These are phyloP conservation scores for Catostylus mosaicus DNA, from an alignment of 30 jellyfish, hydroid and myxozoan genomes.

Conservation along the genomic window DNA sequence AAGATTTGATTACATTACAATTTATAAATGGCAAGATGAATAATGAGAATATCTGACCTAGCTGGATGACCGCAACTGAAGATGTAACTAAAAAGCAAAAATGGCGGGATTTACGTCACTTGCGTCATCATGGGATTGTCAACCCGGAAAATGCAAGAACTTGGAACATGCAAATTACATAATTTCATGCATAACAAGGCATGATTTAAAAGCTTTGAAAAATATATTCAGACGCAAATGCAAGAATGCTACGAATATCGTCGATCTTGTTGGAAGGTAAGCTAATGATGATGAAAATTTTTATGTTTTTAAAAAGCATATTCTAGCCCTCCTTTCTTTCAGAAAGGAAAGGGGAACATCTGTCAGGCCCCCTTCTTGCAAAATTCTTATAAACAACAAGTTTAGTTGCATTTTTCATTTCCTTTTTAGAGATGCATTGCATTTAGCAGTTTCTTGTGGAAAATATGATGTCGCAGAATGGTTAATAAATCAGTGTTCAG, in stretches of 20 bases:
- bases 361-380: too few relatives aligned
- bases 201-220: slow-evolving; percentile 37
- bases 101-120: slow-evolving; percentile 42
- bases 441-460: slow-evolving; percentile 82
- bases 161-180: slow-evolving; percentile 65
- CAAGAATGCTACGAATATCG: slow-evolving; percentile 48
- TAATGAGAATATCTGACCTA: background rate
- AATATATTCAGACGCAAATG: slow-evolving; percentile 37
- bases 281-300: too few relatives aligned
- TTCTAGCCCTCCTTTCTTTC: too few relatives aligned
- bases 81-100: background rate
- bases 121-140: slow-evolving; percentile 52
- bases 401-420: background rate
- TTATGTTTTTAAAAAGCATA: too few relatives aligned
- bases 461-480: slow-evolving; percentile 67
- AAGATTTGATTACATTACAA: background rate
- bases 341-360: too few relatives aligned
- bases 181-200: slow-evolving; percentile 53
- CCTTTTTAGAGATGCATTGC: slow-evolving; percentile 66
- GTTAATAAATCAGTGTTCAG: slow-evolving; percentile 55
- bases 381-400: too few relatives aligned
- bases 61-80: background rate
- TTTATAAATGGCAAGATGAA: background rate
- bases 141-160: slow-evolving; percentile 22
- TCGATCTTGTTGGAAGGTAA: slow-evolving; percentile 77